phyloP scores from a whole-genome alignment of 92 coral and sea anemone species.

The Paramuricea clavata region DNA sequence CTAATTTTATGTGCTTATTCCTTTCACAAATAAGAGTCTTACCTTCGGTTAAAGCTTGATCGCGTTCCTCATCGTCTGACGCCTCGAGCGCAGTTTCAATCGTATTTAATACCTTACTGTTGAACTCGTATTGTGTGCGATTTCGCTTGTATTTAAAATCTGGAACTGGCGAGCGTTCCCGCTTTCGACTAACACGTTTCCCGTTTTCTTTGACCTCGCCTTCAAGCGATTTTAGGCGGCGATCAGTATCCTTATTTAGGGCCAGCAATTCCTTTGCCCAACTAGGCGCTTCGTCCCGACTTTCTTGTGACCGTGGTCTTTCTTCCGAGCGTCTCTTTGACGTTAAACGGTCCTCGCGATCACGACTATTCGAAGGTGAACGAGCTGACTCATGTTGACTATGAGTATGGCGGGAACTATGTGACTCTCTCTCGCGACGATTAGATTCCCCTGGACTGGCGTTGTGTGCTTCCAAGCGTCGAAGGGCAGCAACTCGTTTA shows the following conservation, averaged over 20 bases:
- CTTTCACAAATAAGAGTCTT: neutral
- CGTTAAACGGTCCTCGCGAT: no score
- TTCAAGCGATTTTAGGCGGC: neutral
- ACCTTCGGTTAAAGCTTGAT: slow-evolving; percentile 13
- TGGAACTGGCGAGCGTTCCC: slow-evolving; percentile 28
- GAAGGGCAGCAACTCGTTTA: neutral
- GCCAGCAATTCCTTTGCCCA: slow-evolving; percentile 2
- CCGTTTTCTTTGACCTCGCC: slow-evolving; percentile 7
- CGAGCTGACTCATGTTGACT: no score
- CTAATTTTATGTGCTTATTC: slow-evolving; percentile 7
- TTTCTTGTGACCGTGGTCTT: neutral
- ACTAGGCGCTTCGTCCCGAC: neutral
- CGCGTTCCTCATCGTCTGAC: slow-evolving; percentile 9
- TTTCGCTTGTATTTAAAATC: slow-evolving; percentile 34
- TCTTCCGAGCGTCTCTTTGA: neutral
- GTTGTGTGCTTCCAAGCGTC: no score
- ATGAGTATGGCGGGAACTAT: neutral
- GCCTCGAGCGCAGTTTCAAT: neutral
- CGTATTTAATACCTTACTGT: slow-evolving; percentile 18
- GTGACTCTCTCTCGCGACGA: neutral
- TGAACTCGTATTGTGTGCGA: slow-evolving; percentile 40
- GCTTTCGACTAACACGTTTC: slow-evolving; percentile 7
- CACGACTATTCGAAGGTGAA: neutral
- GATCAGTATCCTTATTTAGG: slow-evolving; percentile 3
- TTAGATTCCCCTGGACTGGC: neutral